Evolutionary conservation across 2,888 invertebrate species (phyloP), one percentile per base, ranked within the genome.

Genomic region (Hipparchia semele): DNA sequence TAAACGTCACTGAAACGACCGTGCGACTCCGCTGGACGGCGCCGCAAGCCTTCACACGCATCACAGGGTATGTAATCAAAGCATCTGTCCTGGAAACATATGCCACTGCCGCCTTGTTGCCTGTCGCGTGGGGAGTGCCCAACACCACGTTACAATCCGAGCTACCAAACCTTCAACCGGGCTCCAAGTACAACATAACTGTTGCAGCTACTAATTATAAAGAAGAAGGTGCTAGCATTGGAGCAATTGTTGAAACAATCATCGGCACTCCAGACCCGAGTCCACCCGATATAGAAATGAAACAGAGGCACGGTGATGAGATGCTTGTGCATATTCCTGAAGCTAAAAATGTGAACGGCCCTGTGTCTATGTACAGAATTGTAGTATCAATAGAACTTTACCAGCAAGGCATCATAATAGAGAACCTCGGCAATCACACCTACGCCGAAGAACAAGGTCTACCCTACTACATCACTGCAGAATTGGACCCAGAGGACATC

Each of bases 381-480:
- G 95, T 97, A 59, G 95, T 98, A 0, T 95, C 97, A 49, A 95
- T 96, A 78, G 95, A 96, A 70, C 94, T 95, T 71, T 95, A 94
- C 78, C 95, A 93, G 83, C 96, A 95, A 86, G 95, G 94, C 33
- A 96, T 95, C 82, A 95, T 95, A 77, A 91, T 90, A 71, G 95
- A 95, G 54, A 94, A 93, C 69, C 92, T 96, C 13, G 95, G 95
- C n/a, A 95, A 96, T 82, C 96, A 96, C 88, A 89, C 95, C 72
- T 95, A 95, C 80, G 96, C 98, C 0, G 90, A 91, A 69, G 94
- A 95, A 60, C 95, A 96, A 75, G 96, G 96, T 0, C 86, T 96
- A 5, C 95, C 96, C 2, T 98, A 97, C 85, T 98, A 98, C 83
- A 96, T 98, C 51, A 95, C 98, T 6, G 98, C 97, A 0, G 97